Base-by-base conservation (phyloP, 2,113 vertebrate genomes). In the Brachypteracias leptosomus region DNA sequence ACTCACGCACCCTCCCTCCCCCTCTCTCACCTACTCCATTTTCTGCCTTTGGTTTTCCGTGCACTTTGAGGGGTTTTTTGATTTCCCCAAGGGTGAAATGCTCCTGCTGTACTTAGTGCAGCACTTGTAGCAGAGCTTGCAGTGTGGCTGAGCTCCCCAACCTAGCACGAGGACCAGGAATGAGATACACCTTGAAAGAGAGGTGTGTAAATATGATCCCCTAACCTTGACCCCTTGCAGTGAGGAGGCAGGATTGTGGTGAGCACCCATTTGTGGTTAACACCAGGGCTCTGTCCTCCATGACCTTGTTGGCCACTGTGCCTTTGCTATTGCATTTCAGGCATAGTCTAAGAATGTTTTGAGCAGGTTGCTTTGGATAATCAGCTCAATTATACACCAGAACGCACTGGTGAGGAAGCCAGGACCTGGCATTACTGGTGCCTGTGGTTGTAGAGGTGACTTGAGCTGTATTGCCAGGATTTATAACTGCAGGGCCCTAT, bases 301-400 rank as follows among this genome's bases (percentile, higher is more conserved):
- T 94, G 75, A 85, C 74, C 66, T 76, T 38, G 33, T 58, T 2
- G 2, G 54, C 65, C 8, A 78, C 86, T 4, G 11, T 83, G 73
- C 86, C 92, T 96, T 91, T 89, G 47, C 83, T 90, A 2, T 33
- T 94, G 88, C 78, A 55, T 93, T 93, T 84, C 93, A 74, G 67
- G 76, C 57, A 8, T 74, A 85, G 85, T 51, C 84, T 62, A 54
- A 71, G 75, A 75, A 92, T 91, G 73, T 89, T 95, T 95, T 84
- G 75, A 89, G 75, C 71, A 51, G 70, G 82, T 85, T 81, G 73
- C 88, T 44, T 83, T 55, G 95, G 78, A 35, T 82, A 71, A 90
- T 90, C 68, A 89, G 80, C 77, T 91, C 71, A 95, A 26, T 89
- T 95, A 67, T 46, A 74, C 59, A 90, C 71, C 74, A 78, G 62